A percentile compares a stretch with the other conserved stretches of the same genome.
phyloP scores from a whole-genome alignment of 2,797 vertebrate species.

The Lacerta agilis region DNA sequence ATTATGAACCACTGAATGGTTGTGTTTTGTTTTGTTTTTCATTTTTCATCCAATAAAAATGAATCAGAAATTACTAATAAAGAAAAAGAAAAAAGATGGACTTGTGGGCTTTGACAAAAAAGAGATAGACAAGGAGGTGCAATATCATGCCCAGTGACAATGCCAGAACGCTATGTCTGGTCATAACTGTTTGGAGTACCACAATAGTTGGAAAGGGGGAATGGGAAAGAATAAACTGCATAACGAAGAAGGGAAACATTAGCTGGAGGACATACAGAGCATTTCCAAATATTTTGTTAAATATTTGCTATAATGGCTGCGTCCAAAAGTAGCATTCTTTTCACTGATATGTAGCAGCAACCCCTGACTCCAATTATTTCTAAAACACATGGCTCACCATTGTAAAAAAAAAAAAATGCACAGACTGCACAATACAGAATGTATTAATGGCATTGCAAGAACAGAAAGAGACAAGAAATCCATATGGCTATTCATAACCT shows the following conservation, averaged over 20 bases:
- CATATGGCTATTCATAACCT: constrained; percentile 71
- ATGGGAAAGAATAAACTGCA: neutral
- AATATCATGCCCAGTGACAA: neutral
- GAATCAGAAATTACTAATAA: neutral
- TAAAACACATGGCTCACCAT: constrained; percentile 60
- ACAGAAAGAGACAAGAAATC: constrained; percentile 63
- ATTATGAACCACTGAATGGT: neutral
- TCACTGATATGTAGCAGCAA: constrained; percentile 58
- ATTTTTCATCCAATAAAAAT: neutral
- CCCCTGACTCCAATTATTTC: constrained; percentile 56
- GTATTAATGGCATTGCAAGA: constrained; percentile 65
- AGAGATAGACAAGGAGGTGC: neutral
- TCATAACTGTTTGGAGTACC: neutral
- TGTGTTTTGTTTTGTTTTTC: neutral
- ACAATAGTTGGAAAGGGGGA: neutral
- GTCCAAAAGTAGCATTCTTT: constrained; percentile 61
- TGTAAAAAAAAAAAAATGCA: constrained; percentile 64
- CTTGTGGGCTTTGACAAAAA: neutral
- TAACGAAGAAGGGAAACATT: neutral
- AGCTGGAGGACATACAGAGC: neutral
- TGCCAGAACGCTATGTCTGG: neutral
- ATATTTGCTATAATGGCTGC: constrained; percentile 8
- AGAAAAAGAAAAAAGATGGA: no score
- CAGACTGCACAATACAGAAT: constrained; percentile 36
- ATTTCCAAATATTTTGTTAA: constrained; percentile 42